Base-by-base conservation (phyloP, 2,113 vertebrate species). In the Albula glossodonta region DNA sequence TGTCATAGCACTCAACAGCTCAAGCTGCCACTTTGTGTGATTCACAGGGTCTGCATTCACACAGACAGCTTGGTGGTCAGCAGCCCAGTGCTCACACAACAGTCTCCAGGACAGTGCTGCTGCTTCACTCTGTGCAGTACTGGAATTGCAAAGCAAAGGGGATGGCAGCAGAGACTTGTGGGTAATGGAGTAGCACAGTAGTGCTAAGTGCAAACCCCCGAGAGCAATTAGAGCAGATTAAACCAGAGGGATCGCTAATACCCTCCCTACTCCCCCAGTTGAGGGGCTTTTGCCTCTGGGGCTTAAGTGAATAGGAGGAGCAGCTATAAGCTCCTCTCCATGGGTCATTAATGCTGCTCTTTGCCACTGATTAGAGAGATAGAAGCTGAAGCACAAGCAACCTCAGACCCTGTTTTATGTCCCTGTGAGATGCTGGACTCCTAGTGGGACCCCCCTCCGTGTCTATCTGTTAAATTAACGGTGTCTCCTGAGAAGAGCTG, bases 391-490 rank as follows among this genome's bases (percentile, higher is more conserved):
- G 48, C 81, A 84, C 83, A 5, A 48, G 56, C 17, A 19, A 19
- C 60, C 60, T 19, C 17, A 10, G 4, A 13, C 51, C 19, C 82
- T 52, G 66, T 84, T 84, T 41, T 74, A 52, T 63, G 74, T 74
- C 78, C 51, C 78, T 80, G 82, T 74, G 49, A 50, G 25, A 41
- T 53, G 51, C 50, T 2, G 50, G 53, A 22, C 49, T 53, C 51
- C 22, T 12, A 9, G 10, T 12, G 13, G 41, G 48, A 11, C 2
- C 53, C 86, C 70, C 31, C 77, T 74, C 70, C 8, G 66, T 12
- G 77, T 22, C 31, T 82, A 57, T 79, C 74, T 80, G 74, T 83
- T 84, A 83, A 81, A 66, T 56, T 52, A 78, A 87, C 60, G 56
- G 50, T 3, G 56, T n/a, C 79, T 48, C 53, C 11, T n/a, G 50